A percentile compares a stretch with the other conserved stretches of the same genome.
Conservation (phyloP, 92 coral and sea anemone genomes). For the Actinernus sp. region DNA sequence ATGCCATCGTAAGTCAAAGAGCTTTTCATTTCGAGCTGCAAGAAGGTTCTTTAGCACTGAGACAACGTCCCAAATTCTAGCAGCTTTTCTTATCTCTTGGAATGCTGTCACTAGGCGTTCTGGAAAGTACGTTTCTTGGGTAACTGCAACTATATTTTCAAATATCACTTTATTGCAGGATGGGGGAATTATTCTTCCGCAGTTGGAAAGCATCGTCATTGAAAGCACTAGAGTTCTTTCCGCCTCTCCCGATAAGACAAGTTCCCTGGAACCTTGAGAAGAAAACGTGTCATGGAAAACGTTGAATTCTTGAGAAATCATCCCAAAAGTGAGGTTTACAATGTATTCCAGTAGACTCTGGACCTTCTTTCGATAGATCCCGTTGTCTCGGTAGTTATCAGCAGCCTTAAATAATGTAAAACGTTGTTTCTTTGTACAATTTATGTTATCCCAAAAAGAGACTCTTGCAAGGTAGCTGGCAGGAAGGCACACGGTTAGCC, state of each 20-base stretch:
- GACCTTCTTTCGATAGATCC: conserved; percentile 39
- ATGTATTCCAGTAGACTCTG: conserved; percentile 60
- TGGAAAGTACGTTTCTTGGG: conserved; percentile 25
- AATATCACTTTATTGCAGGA: conserved; percentile 47
- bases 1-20: conserved; percentile 76
- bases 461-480: conserved; percentile 72
- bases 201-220: conserved; percentile 85
- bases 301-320: conserved; percentile 51
- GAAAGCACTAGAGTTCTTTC: conserved; percentile 78
- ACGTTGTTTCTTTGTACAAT: conserved; percentile 33
- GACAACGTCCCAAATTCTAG: conserved; percentile 58
- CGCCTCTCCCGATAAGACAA: conserved; percentile 62
- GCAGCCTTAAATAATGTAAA: conserved; percentile 37
- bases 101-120: conserved; percentile 57
- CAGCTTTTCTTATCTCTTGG: conserved; percentile 38
- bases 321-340: conserved; percentile 76
- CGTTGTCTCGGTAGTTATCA: no score
- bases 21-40: conserved; percentile 50
- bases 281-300: conserved; percentile 66
- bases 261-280: conserved; percentile 4
- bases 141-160: conserved; percentile 18
- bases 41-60: conserved; percentile 49
- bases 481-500: no score
- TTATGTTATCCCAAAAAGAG: conserved; percentile 61
- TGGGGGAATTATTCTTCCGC: conserved; percentile 70